Base-by-base conservation (phyloP, 1,140 invertebrate species). In the Linepithema humile region DNA sequence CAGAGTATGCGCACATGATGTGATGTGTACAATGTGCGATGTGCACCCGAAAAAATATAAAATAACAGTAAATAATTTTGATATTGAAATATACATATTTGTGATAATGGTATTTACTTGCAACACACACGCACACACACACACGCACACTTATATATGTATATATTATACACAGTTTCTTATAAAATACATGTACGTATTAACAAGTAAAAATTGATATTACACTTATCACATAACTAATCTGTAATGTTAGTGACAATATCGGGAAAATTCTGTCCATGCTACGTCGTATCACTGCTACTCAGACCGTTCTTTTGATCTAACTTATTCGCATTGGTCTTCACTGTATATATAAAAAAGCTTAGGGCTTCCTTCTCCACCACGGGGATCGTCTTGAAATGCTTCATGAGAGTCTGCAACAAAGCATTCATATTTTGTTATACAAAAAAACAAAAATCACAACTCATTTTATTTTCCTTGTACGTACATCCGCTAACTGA, bases 301-400 rank as follows among this genome's bases (percentile, higher is more conserved):
- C 95, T 96, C 62, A 96, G 95, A 83, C 97, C 97, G 95, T 97
- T 98, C 92, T 98, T 98, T 93, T 98, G 97, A 94, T 98, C 98
- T 86, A 98, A 94, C 94, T 98, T 98, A 92, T 98, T 98, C 65
- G 97, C 97, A 94, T 98, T 98, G 75, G 97, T 98, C 95, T 99
- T 99, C 0, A 99, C 97, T 94, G 98, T 99, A 92, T 99, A 99
- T 88, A 99, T 98, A 92, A 99, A 99, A 91, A 97, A 98, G n/a
- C 98, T 98, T 17, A 99, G 94, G 32, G 98, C 97, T 94, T 99
- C 98, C 92, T 99, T 99, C 93, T 99, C 98, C 89, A 97, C 96
- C 1, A 99, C 97, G 50, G 97, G 98, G 91, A 99, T 98, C 65
- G 97, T 97, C 93, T 98, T 98, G 94, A 99, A 99, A 95, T 99